These are phyloP conservation scores for Drosophila melanosoma DNA, from an alignment of 2,888 invertebrate species.

Conservation along the genomic window DNA sequence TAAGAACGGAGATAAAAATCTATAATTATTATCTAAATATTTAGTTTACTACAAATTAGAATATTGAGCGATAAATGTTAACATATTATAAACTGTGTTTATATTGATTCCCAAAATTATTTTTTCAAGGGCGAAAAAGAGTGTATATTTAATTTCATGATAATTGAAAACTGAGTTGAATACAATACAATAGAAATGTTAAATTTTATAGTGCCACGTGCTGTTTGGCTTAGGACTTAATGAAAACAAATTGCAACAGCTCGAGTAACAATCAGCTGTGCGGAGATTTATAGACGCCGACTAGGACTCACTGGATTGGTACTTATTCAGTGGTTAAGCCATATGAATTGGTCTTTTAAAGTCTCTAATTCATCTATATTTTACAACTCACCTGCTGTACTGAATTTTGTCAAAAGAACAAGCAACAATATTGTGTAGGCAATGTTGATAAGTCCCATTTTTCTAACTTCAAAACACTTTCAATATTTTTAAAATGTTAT, in stretches of 20 bases:
- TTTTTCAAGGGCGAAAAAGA: too few species aligned
- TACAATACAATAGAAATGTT: not conserved
- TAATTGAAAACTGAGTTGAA: not conserved
- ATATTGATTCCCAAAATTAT: not conserved
- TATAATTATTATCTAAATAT: not conserved
- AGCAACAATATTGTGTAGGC: constrained; percentile 69
- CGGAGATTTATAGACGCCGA: constrained; percentile 53
- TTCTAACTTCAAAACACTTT: constrained; percentile 1
- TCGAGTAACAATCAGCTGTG: constrained; percentile 16
- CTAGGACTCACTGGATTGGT: constrained; percentile 11
- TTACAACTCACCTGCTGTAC: constrained; percentile 80
- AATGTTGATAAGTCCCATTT: constrained; percentile 69
- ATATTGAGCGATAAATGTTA: not conserved
- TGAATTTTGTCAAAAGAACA: constrained; percentile 60
- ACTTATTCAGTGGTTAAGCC: constrained; percentile 9
- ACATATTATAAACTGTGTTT: not conserved
- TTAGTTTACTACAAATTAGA: not conserved
- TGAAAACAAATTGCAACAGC: constrained; percentile 42
- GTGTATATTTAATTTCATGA: not conserved
- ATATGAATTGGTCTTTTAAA: constrained; percentile 17
- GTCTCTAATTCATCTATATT: not conserved
- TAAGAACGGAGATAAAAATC: not conserved
- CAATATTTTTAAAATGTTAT: constrained; percentile 13
- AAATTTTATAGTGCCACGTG: not conserved
- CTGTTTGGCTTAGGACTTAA: constrained; percentile 24